A percentile compares a stretch with the other conserved stretches of the same genome.
Evolutionary conservation across 1,140 invertebrate species (phyloP).

Genomic region (Atta cephalotes): DNA sequence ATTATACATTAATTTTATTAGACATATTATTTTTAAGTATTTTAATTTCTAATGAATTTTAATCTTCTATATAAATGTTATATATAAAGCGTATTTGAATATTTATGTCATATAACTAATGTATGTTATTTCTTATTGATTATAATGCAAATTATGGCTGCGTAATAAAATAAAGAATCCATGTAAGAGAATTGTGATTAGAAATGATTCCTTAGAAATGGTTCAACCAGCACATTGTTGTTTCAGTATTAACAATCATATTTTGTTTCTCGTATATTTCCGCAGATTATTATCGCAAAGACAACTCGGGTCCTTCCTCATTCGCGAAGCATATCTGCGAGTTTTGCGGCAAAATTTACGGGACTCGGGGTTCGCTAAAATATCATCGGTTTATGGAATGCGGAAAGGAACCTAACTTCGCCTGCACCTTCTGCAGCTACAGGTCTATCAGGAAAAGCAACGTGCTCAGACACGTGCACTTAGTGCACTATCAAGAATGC

Average conservation of each 20-base stretch:
- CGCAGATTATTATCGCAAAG: constrained; percentile 49
- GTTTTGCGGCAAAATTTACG: constrained; percentile 60
- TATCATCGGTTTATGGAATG: constrained; percentile 82
- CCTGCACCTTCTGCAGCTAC: constrained; percentile 75
- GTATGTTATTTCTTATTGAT: not conserved
- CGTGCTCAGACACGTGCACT: constrained; percentile 53
- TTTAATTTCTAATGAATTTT: not conserved
- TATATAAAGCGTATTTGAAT: not conserved
- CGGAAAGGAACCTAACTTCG: constrained; percentile 80
- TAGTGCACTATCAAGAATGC: constrained; percentile 12
- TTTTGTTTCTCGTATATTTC: constrained; percentile 53
- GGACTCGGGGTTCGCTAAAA: constrained; percentile 67
- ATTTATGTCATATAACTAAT: not conserved
- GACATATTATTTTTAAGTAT: not conserved
- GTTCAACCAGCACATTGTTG: not conserved
- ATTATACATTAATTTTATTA: too few species aligned
- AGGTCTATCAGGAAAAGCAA: constrained; percentile 61
- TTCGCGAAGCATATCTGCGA: constrained; percentile 29
- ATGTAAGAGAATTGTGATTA: not conserved
- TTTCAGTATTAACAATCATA: constrained; percentile 9
- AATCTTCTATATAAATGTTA: not conserved
- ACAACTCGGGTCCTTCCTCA: constrained; percentile 1
- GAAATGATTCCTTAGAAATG: constrained; percentile 8
- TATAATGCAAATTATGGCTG: not conserved
- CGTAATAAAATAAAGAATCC: constrained; percentile 17